Evolutionary conservation across 1,140 invertebrate species (phyloP), one percentile per base, ranked within the genome.

Genomic region (Nixonia krombeini): DNA sequence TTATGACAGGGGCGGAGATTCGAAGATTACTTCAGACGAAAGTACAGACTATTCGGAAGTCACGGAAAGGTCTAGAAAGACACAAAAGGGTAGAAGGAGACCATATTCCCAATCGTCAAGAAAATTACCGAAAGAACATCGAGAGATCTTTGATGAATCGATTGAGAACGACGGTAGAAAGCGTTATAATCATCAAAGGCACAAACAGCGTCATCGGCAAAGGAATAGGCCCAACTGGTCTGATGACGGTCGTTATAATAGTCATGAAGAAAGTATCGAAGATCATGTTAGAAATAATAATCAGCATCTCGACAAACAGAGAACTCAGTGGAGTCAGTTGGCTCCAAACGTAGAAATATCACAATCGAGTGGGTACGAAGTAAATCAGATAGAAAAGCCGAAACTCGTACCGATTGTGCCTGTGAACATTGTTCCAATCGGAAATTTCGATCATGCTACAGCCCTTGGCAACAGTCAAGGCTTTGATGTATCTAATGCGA

Each of bases 401-500:
- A 85, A 85, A 9, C 55, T 80, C 8, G 25, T 82, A 0, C 67
- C 81, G 0, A 72, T 82, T 2, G 70, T 85, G 0, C 81, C 81
- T 9, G 40, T 84, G 0, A 83, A 85, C 35, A 9, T 85, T 4
- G 59, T 85, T 2, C 81, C 79, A 0, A n/a, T 84, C 0, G 62
- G 70, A 0, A 80, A 78, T 50, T 84, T 85, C 10, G 79, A 85
- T 55, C 84, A 84, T 16, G 73, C 79, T 0, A 82, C 80, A 1
- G 83, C 82, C 0, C 38, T 85, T 2, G 80, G 78, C 0, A 83
- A 69, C 13, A 85, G 82, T 28, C 82, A 84, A 46, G 81, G 80
- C 0, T 85, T 84, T 31, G 83, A 84, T 45, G 62, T 83, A 8
- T 80, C 81, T 0, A 84, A 84, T 44, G 81, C 75, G 0, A 74